These are phyloP conservation scores for Clistopyga incitator DNA, from an alignment of 2,888 invertebrate species.

Conservation along the genomic window DNA sequence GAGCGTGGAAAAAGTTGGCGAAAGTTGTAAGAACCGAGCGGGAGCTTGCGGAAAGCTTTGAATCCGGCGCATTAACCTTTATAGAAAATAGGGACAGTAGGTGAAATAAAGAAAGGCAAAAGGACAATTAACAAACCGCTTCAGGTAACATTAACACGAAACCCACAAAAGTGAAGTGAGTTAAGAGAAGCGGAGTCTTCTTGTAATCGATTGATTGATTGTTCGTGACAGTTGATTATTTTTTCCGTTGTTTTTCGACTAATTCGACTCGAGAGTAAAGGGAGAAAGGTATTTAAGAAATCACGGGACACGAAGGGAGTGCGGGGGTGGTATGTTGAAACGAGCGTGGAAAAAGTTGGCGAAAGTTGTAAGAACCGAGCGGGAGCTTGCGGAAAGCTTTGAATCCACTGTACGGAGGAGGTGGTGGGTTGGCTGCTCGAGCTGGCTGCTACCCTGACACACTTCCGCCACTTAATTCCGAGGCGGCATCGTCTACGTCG, in stretches of 20 bases:
- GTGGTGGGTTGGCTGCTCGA: constrained; percentile 21
- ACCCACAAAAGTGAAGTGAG: too few relatives aligned
- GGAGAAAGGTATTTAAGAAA: neutral
- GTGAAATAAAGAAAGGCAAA: too few relatives aligned
- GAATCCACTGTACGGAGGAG: constrained; percentile 2
- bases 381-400: constrained; percentile 22
- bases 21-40: constrained; percentile 54
- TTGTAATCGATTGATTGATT: too few relatives aligned
- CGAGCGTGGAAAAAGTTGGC: constrained; percentile 46
- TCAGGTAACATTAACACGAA: too few relatives aligned
- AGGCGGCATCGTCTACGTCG: constrained; percentile 46
- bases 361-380: constrained; percentile 54
- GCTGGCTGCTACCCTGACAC: constrained; percentile 60
- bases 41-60: constrained; percentile 21
- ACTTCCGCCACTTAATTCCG: constrained; percentile 67
- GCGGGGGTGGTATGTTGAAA: neutral
- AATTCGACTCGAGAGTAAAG: neutral
- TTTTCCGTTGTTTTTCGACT: neutral
- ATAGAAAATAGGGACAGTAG: too few relatives aligned
- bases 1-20: constrained; percentile 45
- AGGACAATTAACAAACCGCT: too few relatives aligned
- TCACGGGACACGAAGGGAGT: neutral
- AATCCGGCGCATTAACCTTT: neutral
- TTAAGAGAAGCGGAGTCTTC: too few relatives aligned
- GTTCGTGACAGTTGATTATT: too few relatives aligned